Evolutionary conservation across 2,797 vertebrate genomes (phyloP).

Genomic region (Diplodus puntazzo): DNA sequence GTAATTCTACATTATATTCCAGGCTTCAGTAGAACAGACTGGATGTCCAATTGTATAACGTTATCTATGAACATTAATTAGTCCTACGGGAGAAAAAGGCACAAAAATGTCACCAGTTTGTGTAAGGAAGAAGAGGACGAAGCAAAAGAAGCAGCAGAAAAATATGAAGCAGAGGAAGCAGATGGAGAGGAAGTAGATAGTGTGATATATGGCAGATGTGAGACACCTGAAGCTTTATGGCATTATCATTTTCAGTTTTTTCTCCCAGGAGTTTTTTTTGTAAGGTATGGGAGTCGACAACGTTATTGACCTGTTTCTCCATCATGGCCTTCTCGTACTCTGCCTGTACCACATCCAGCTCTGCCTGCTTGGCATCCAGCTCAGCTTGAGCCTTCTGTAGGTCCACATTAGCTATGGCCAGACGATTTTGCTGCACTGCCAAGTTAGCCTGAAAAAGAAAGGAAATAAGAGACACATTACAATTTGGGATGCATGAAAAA

Average conservation of each 20-base stretch:
- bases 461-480: neutral
- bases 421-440: slow-evolving; percentile 91
- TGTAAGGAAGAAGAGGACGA: neutral
- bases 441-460: slow-evolving; percentile 89
- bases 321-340: slow-evolving; percentile 93
- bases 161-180: too few species aligned
- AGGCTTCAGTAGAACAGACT: neutral
- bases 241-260: too few species aligned
- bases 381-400: slow-evolving; percentile 93
- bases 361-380: slow-evolving; percentile 92
- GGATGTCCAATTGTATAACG: neutral
- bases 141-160: too few species aligned
- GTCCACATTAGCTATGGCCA: slow-evolving; percentile 90
- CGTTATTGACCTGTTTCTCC: slow-evolving; percentile 91
- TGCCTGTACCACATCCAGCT: slow-evolving; percentile 92
- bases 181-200: too few species aligned
- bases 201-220: too few species aligned
- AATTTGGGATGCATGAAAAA: slow-evolving; percentile 26
- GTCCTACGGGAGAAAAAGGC: neutral
- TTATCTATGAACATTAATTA: neutral
- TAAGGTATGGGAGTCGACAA: neutral
- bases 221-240: neutral
- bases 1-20: neutral
- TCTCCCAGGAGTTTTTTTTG: neutral
- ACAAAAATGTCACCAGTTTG: neutral